Evolutionary conservation across 2,888 invertebrate species (phyloP), one percentile per base, ranked within the genome.

Genomic region (Ligdia adustata): DNA sequence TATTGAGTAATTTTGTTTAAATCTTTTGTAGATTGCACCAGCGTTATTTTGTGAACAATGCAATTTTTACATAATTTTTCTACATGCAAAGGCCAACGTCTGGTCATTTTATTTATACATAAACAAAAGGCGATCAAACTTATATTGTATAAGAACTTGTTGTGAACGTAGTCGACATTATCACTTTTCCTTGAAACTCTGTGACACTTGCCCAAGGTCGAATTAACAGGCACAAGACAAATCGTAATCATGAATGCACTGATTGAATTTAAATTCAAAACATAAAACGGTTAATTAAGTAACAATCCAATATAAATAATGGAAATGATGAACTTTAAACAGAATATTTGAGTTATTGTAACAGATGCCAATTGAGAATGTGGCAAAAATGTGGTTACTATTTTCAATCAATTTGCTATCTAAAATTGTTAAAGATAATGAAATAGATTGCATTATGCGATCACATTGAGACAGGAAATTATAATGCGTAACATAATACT

Each of bases 121-220:
- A 48, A 37, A 42, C 18, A 33, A 49, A 32, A 43, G 9, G 13
- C 32, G 24, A 29, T 49, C 42, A 13, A 42, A 28, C 42, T 38
- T 24, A 49, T 49, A 39, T 38, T 37, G 18, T 20, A 34, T 42
- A 37, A 42, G 37, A 48, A 42, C 33, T 43, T 42, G 37, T 38
- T 27, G 22, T 33, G 37, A 37, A 42, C 47, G 37, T 35, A 20
- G 35, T 47, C 41, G 42, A 42, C 48, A 48, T 42, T 42, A 48
- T 38, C 42, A 22, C 6, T 35, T 48, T 41, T 48, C 57, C 52
- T 59, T 58, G 53, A 50, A 47, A 52, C 40, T 26, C 51, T 40
- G 51, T 11, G 48, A 46, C 46, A 51, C 47, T 44, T 48, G 33
- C 31, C 39, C 39, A 54, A 57, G 60, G 60, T 53, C 45, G 20